Evolutionary conservation across 2,113 vertebrate genomes (phyloP), one percentile per base, ranked within the genome.

Genomic region (Puntigrus tetrazona): DNA sequence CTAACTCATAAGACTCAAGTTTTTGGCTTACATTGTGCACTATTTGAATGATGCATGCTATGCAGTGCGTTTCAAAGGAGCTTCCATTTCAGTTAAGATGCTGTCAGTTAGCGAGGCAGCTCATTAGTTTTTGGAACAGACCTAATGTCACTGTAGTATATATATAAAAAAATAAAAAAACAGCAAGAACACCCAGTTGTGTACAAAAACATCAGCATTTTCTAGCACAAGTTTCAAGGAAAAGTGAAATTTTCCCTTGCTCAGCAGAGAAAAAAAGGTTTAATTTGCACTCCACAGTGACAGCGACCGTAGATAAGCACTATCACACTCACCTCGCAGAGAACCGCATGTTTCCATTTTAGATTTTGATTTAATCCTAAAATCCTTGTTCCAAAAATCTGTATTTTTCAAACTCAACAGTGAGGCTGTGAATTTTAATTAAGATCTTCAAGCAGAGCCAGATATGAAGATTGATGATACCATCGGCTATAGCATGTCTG

Each of bases 391-490:
- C n/a, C n/a, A 41, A 81, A n/a, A 81, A 81, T 81, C 61, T 67
- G 59, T 81, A 14, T 79, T 63, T 57, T 29, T 80, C 25, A 4
- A 65, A 43, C 38, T 31, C 29, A 10, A 43, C 36, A 67, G 61
- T 69, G 8, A 34, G 65, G 43, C 41, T 52, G 45, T 70, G 63
- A 27, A 70, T 72, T 70, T 55, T 36, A 82, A 82, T 55, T 52
- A 55, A 82, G 45, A 72, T 70, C 80, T 70, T 72, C 63, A 82
- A 70, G 43, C 65, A 16, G 80, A 70, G 65, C 27, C 3, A 6
- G 29, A 82, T 47, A 82, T 70, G 65, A 72, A 82, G 80, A 82
- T 55, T 52, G 80, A 82, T 82, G 80, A 82, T 70, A 55, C 29
- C 22, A 70, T 82, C 80, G 55, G 45, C 25, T 52, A 36, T 50